phyloP scores from a whole-genome alignment of 2,888 invertebrate genomes.

The Ectemnius continuus region DNA sequence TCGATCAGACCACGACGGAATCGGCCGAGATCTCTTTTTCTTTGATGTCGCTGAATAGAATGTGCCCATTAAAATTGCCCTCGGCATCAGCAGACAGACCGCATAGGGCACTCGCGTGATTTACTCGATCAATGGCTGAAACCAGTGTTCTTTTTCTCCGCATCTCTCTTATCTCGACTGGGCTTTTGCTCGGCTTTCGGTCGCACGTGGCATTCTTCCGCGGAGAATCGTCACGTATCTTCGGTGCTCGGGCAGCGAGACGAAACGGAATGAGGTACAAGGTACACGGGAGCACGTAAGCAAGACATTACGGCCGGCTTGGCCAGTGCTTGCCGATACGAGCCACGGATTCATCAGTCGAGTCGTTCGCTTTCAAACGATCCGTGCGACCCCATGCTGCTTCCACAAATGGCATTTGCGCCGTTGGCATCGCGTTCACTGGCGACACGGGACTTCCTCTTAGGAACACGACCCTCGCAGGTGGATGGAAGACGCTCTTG shows the following conservation, averaged over 20 bases:
- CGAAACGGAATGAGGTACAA: constrained; percentile 46
- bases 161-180: background rate
- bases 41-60: constrained; percentile 1
- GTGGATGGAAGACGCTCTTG: constrained; percentile 37
- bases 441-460: constrained; percentile 44
- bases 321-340: constrained; percentile 18
- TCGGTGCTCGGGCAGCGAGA: constrained; percentile 37
- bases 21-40: background rate
- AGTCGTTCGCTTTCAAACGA: constrained; percentile 48
- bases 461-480: constrained; percentile 36
- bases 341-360: constrained; percentile 46
- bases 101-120: background rate
- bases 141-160: background rate
- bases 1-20: background rate
- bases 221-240: background rate
- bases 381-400: constrained; percentile 46
- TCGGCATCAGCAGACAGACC: background rate
- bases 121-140: constrained; percentile 7
- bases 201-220: background rate
- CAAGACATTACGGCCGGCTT: constrained; percentile 36
- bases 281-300: constrained; percentile 40
- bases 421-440: constrained; percentile 35
- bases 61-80: background rate
- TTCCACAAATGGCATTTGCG: constrained; percentile 43
- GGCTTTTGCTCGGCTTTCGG: too few species aligned